Percentiles rank a stretch among this genome's conserved stretches.
Conservation (phyloP, 2,797 vertebrate species). For the Eurystomus glaucurus region DNA sequence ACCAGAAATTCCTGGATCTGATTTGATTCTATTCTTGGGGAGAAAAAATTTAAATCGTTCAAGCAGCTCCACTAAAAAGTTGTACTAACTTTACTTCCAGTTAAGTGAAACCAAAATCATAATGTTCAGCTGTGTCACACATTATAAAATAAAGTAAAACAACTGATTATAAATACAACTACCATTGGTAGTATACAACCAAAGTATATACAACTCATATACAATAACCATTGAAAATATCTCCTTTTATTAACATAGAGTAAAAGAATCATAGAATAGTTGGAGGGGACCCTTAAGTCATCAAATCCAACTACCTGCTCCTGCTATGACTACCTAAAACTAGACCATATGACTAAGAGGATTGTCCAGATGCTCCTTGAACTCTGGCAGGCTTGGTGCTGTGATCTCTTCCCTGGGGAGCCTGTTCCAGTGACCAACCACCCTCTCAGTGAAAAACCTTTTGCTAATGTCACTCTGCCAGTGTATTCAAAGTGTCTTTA, state of each 20-base stretch:
- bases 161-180: background rate
- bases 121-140: background rate
- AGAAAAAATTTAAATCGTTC: background rate
- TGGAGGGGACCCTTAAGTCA: background rate
- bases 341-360: background rate
- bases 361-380: background rate
- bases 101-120: background rate
- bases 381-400: background rate
- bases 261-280: background rate
- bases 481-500: background rate
- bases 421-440: background rate
- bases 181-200: background rate
- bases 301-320: rapidly evolving
- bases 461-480: background rate
- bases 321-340: background rate
- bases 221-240: background rate
- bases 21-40: background rate
- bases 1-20: background rate
- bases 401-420: background rate
- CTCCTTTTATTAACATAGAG: background rate
- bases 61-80: background rate
- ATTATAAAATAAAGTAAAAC: background rate
- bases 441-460: background rate
- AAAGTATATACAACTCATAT: background rate
- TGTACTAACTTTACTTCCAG: background rate